These are phyloP conservation scores for Nezara viridula DNA, from an alignment of 2,888 invertebrate species.

Conservation along the genomic window DNA sequence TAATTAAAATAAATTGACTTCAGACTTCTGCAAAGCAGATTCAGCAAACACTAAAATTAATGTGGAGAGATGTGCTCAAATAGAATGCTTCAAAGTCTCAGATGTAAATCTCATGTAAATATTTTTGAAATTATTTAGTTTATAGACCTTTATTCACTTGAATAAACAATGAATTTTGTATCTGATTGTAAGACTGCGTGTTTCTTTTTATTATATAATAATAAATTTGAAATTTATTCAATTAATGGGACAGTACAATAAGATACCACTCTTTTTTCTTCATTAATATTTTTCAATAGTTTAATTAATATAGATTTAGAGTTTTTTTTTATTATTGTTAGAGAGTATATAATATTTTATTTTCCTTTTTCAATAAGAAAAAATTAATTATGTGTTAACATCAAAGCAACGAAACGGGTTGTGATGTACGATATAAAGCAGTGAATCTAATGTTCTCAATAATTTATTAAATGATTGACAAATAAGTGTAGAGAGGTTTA, in stretches of 20 bases:
- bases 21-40: not conserved
- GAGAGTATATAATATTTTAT: not conserved
- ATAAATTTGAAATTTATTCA: not conserved
- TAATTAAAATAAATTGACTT: not conserved
- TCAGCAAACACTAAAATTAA: not conserved
- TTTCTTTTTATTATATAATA: conserved; percentile 38
- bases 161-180: conserved; percentile 40
- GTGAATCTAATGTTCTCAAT: not conserved
- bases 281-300: not conserved
- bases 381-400: not conserved
- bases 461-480: not conserved
- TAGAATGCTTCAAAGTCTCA: conserved; percentile 41
- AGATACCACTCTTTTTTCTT: not conserved
- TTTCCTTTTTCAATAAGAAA: not conserved
- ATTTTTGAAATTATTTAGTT: conserved; percentile 42
- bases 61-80: conserved; percentile 33
- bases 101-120: conserved; percentile 19
- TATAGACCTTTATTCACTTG: not conserved
- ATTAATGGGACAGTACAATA: conserved; percentile 33
- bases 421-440: not conserved
- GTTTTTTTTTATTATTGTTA: not conserved
- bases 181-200: conserved; percentile 26
- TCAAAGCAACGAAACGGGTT: conserved; percentile 42
- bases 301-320: not conserved
- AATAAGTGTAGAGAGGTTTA: not conserved